Conservation (phyloP, 2,113 vertebrate species). For the Laticauda colubrina region DNA sequence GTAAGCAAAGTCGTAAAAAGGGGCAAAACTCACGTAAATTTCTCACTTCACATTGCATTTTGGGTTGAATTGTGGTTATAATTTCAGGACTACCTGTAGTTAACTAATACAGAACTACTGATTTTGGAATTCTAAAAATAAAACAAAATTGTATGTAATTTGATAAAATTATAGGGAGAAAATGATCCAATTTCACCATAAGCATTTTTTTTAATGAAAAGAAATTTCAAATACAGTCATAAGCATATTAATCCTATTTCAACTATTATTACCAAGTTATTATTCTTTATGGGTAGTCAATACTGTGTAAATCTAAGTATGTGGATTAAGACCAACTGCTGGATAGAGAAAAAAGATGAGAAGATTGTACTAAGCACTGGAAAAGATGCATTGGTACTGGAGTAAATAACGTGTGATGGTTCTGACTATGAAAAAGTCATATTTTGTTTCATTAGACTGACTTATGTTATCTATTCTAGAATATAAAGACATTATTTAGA, state of each 20-base stretch:
- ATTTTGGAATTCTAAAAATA: constrained; percentile 2
- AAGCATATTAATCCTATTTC: not conserved
- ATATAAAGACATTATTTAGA: not conserved
- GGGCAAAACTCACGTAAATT: too few relatives aligned
- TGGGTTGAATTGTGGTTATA: too few relatives aligned
- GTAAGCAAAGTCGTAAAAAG: too few relatives aligned
- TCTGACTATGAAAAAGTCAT: not conserved
- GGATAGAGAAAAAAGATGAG: not conserved
- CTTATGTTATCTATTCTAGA: not conserved
- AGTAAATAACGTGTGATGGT: not conserved
- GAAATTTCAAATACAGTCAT: not conserved
- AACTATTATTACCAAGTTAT: not conserved
- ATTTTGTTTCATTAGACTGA: not conserved
- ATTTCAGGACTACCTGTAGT: not conserved
- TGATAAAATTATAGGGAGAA: not conserved
- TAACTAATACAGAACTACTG: not conserved
- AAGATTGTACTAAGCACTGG: not conserved
- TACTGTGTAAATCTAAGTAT: not conserved
- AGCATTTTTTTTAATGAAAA: not conserved
- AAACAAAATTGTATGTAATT: not conserved
- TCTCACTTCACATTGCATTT: too few relatives aligned
- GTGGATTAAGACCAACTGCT: not conserved
- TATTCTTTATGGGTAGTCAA: not conserved
- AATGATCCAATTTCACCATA: not conserved
- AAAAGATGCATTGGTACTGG: not conserved